phyloP scores from a whole-genome alignment of 2,797 vertebrate genomes.

The Malurus splendens region DNA sequence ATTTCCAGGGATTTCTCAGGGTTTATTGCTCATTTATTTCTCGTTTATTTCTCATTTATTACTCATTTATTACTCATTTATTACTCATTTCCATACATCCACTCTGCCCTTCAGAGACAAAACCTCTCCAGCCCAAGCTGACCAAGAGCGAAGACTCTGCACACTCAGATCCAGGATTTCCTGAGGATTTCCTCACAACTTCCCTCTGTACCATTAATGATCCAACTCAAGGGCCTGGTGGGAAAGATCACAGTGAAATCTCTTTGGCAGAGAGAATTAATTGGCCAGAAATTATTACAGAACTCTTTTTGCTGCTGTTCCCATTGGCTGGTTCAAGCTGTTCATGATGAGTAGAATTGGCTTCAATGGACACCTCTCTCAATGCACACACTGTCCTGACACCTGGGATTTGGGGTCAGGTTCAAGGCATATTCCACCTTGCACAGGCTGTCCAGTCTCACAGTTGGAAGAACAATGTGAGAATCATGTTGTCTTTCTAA shows the following conservation, averaged over 20 bases:
- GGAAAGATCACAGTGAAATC: background rate
- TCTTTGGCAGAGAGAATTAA: background rate
- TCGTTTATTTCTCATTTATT: background rate
- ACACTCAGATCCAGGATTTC: background rate
- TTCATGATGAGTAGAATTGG: rapidly evolving
- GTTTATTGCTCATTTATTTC: background rate
- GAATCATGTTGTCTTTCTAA: background rate
- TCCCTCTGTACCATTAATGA: background rate
- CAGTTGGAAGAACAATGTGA: background rate
- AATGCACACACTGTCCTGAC: rapidly evolving
- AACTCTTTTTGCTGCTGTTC: background rate
- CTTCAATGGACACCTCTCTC: background rate
- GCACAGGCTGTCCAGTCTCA: background rate
- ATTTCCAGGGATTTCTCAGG: background rate
- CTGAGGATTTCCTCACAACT: background rate
- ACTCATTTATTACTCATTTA: background rate
- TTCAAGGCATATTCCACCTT: background rate
- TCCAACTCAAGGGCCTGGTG: background rate
- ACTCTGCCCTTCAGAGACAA: rapidly evolving
- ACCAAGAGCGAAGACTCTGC: background rate
- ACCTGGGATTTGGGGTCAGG: background rate
- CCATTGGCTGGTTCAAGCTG: background rate
- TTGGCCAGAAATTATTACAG: background rate
- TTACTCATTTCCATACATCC: background rate
- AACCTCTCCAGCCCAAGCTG: background rate